These are phyloP conservation scores for Nomada ruficornis DNA, from an alignment of 2,888 invertebrate genomes.

Conservation along the genomic window DNA sequence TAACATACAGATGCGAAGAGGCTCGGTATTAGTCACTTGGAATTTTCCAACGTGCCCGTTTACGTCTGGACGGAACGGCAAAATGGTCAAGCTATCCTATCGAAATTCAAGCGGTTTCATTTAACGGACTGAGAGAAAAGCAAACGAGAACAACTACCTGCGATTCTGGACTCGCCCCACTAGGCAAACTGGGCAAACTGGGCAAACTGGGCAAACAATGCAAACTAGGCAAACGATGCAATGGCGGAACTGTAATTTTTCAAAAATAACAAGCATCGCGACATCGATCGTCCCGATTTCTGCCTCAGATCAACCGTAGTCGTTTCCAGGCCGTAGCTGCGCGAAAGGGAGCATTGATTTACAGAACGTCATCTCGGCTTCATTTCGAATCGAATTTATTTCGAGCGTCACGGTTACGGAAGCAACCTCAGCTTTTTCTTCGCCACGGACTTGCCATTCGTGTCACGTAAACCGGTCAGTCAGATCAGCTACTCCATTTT, in stretches of 20 bases:
- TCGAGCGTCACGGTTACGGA: conserved; percentile 1
- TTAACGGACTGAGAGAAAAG: background rate
- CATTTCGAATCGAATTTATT: background rate
- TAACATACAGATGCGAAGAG: conserved; percentile 11
- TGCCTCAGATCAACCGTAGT: too few relatives aligned
- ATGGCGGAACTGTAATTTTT: too few relatives aligned
- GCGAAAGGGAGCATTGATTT: conserved; percentile 12
- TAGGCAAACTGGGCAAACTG: too few relatives aligned
- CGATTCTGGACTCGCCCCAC: too few relatives aligned
- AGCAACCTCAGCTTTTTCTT: background rate
- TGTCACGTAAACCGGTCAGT: conserved; percentile 69
- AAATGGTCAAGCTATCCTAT: background rate
- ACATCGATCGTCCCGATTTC: background rate
- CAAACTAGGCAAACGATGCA: too few relatives aligned
- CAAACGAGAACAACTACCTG: too few relatives aligned
- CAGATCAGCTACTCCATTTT: conserved; percentile 63
- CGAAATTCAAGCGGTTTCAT: conserved; percentile 4
- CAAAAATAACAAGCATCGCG: too few relatives aligned
- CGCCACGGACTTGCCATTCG: conserved; percentile 45
- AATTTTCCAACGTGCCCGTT: conserved; percentile 1
- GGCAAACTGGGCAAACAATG: too few relatives aligned
- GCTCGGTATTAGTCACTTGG: conserved; percentile 20
- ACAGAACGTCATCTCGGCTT: conserved; percentile 11
- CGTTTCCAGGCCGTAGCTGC: background rate
- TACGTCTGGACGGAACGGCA: background rate